Evolutionary conservation across 2,888 invertebrate genomes (phyloP), one percentile per base, ranked within the genome.

Genomic region (Fragum whitleyi): DNA sequence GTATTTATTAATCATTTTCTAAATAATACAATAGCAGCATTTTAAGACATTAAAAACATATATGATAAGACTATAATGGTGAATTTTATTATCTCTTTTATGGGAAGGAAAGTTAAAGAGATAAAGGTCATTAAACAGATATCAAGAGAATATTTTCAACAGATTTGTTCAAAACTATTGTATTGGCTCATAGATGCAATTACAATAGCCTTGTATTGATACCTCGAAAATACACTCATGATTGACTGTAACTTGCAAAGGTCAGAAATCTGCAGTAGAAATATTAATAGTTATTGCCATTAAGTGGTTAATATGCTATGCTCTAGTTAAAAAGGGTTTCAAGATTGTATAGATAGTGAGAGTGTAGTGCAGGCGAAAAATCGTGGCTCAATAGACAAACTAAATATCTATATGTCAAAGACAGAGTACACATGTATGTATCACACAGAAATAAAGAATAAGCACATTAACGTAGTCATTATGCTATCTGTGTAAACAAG

Each of bases 231-330:
- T n/a, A 9, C 47, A 47, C 47, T 47, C 47, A 2, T 19, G 14
- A 9, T 47, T 3, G 14, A 9, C 47, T 47, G 47, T 47, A 47
- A 47, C 3, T 47, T 9, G 47, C 47, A 47, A 47, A 47, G 47
- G 47, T 47, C n/a, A 47, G 19, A 19, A 47, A 47, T 47, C 47
- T 47, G 47, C 47, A 47, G 47, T 36, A 36, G 32, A 26, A 59
- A 26, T 26, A 61, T 61, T 61, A 61, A 11, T 32, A 61, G 36
- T 32, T 2, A 28, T 61, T 61, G 62, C 61, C 26, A 61, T 28
- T n/a, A 29, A 61, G 47, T 9, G 47, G 74, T 74, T 74, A 74
- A 74, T 65, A 74, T 74, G 74, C 74, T 65, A 74, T 74, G 74
- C 74, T 74, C 36, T 74, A 62, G 47, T 74, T 65, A 65, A 29